Conservation (phyloP, 2,888 invertebrate species). For the Herminia tarsipennalis region DNA sequence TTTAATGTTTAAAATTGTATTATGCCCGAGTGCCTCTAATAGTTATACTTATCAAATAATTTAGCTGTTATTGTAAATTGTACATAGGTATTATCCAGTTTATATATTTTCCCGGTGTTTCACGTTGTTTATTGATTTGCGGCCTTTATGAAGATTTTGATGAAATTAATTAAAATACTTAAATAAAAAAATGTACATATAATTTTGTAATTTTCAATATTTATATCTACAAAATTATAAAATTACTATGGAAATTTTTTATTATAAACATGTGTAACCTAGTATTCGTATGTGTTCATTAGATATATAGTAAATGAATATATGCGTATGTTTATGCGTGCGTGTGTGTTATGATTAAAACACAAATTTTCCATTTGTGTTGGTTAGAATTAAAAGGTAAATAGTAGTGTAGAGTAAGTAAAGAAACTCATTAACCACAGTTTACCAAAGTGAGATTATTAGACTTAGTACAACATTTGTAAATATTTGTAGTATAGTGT, state of each 20-base stretch:
- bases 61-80: too few species aligned
- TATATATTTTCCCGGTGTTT: too few species aligned
- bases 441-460: conserved; percentile 87
- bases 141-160: too few species aligned
- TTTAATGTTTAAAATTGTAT: too few species aligned
- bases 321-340: conserved; percentile 20
- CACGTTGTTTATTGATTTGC: too few species aligned
- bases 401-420: conserved; percentile 36
- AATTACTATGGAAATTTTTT: background rate
- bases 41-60: too few species aligned
- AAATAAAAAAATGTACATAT: too few species aligned
- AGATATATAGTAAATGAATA: conserved; percentile 21
- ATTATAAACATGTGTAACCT: background rate
- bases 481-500: conserved; percentile 53
- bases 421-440: conserved; percentile 82
- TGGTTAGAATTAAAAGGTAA: conserved; percentile 19
- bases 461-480: conserved; percentile 66
- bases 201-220: too few species aligned
- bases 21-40: too few species aligned
- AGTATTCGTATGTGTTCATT: conserved; percentile 39
- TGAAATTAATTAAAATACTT: too few species aligned
- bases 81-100: too few species aligned
- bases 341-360: conserved; percentile 10
- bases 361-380: conserved; percentile 24
- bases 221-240: background rate